phyloP scores from a whole-genome alignment of 1,140 invertebrate genomes.

The Solenopsis fugax region DNA sequence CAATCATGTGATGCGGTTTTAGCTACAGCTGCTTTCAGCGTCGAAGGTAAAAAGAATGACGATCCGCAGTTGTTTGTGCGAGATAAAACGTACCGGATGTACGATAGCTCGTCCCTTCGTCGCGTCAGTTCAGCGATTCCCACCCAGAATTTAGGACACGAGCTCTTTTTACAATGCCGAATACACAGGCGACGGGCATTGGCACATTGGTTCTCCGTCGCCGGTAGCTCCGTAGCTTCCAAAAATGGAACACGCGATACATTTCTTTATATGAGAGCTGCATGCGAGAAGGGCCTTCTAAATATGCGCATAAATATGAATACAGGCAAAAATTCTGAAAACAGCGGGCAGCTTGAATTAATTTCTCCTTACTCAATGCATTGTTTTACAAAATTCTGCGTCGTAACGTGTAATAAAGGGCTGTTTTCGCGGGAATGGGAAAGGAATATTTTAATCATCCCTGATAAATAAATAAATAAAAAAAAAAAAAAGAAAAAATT shows the following conservation, averaged over 20 bases:
- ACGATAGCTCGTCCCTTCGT: conserved; percentile 14
- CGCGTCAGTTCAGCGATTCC: conserved; percentile 38
- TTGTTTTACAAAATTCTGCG: conserved; percentile 47
- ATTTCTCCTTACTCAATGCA: conserved; percentile 52
- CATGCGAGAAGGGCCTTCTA: conserved; percentile 50
- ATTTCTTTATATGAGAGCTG: conserved; percentile 53
- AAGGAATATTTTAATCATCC: conserved; percentile 9
- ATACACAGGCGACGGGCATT: conserved; percentile 38
- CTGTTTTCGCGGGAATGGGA: background rate
- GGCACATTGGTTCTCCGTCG: conserved; percentile 28
- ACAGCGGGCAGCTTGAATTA: conserved; percentile 52
- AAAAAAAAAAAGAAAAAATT: background rate
- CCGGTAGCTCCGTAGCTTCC: background rate
- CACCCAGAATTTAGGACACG: conserved; percentile 32
- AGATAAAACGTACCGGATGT: conserved; percentile 44
- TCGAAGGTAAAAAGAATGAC: conserved; percentile 33
- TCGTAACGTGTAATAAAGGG: conserved; percentile 31
- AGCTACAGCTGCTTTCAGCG: conserved; percentile 44
- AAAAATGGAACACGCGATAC: conserved; percentile 55
- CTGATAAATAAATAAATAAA: background rate
- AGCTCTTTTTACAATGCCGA: conserved; percentile 36
- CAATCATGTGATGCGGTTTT: conserved; percentile 47
- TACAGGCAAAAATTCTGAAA: conserved; percentile 52
- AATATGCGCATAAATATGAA: conserved; percentile 62
- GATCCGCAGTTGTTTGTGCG: conserved; percentile 40